Evolutionary conservation across 30 jellyfish, hydroid and myxozoan genomes (phyloP).

Genomic region (Aurelia aurita): DNA sequence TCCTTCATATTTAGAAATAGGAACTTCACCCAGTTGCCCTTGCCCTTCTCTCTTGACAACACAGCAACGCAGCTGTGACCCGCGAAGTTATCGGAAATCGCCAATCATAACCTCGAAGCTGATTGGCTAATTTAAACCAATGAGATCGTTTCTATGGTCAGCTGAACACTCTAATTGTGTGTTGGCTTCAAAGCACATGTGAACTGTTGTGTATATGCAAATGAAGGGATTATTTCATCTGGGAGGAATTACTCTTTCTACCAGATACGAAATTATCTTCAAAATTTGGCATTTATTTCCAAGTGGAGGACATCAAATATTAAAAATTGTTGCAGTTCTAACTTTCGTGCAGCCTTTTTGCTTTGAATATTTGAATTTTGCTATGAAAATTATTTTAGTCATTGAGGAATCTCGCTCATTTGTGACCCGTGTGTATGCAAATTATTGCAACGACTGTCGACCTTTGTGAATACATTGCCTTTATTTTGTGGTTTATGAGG

Average conservation of each 20-base stretch:
- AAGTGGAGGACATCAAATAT: too few species aligned
- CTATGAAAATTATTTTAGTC: too few species aligned
- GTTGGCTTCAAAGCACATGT: slow-evolving; percentile 87
- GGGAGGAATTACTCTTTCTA: slow-evolving; percentile 18
- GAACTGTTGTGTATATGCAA: slow-evolving; percentile 59
- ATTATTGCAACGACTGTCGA: slow-evolving; percentile 43
- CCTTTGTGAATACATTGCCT: slow-evolving; percentile 62
- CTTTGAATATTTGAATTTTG: too few species aligned
- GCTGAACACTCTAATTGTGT: slow-evolving; percentile 74
- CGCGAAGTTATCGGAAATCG: slow-evolving; percentile 47
- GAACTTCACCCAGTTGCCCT: too few species aligned
- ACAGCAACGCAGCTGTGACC: slow-evolving; percentile 72
- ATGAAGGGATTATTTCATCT: slow-evolving; percentile 9
- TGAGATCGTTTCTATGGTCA: slow-evolving; percentile 44
- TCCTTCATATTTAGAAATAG: too few species aligned
- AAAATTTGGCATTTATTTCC: too few species aligned
- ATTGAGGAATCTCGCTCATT: background rate
- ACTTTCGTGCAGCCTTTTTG: too few species aligned
- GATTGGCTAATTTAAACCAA: slow-evolving; percentile 65
- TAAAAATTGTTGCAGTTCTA: too few species aligned
- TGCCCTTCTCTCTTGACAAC: slow-evolving; percentile 9
- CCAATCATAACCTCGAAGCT: slow-evolving; percentile 14
- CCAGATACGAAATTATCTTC: background rate
- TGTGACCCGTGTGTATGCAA: slow-evolving; percentile 22
- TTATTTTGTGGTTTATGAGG: slow-evolving; percentile 70